Percentiles rank a stretch among this genome's conserved stretches.
Conservation (phyloP, 2,888 invertebrate genomes). For the Archips crataeganus region DNA sequence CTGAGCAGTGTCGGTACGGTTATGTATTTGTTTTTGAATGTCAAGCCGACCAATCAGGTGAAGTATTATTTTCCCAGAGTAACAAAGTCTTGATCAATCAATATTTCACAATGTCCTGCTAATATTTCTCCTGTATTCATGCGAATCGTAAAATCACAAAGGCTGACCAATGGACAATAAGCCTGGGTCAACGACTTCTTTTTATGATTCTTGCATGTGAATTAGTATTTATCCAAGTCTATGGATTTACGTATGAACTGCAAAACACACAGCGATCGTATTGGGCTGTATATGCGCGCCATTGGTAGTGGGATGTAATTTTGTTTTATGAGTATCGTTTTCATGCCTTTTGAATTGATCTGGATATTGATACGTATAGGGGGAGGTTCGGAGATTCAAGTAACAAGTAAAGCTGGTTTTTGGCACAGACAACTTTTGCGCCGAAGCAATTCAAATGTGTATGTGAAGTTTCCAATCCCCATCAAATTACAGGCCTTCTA, state of each 20-base stretch:
- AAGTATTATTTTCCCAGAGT: no score
- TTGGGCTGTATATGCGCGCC: not conserved
- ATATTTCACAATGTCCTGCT: not conserved
- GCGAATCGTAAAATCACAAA: constrained; percentile 25
- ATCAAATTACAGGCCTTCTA: no score
- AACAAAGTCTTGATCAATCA: no score
- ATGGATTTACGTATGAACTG: not conserved
- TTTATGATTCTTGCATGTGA: constrained; percentile 28
- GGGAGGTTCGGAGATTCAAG: no score
- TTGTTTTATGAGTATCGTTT: constrained; percentile 11
- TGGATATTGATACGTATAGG: no score
- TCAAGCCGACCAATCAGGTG: no score
- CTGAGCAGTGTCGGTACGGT: no score
- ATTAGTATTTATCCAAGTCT: constrained; percentile 19
- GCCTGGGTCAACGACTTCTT: not conserved
- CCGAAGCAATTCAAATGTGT: no score
- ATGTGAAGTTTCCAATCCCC: no score
- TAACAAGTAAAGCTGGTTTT: no score
- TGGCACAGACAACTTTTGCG: no score
- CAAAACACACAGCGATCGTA: not conserved
- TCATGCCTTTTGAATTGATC: not conserved
- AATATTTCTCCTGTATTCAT: constrained; percentile 22
- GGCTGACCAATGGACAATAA: constrained; percentile 27
- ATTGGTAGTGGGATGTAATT: constrained; percentile 11
- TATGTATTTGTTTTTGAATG: no score